Evolutionary conservation across 2,113 vertebrate species (phyloP).

Genomic region (Blennius ocellaris): DNA sequence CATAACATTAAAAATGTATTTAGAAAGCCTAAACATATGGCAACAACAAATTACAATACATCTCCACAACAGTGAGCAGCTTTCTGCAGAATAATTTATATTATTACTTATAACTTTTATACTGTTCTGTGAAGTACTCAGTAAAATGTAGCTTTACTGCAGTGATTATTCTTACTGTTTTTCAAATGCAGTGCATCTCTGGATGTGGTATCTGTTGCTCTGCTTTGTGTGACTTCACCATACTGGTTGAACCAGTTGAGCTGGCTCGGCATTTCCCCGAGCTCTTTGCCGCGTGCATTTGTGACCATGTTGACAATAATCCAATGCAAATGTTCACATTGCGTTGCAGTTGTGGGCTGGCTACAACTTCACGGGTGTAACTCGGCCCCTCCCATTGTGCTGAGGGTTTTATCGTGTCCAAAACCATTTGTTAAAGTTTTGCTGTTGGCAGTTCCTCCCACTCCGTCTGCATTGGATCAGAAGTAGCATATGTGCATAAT

Average conservation of each 20-base stretch:
- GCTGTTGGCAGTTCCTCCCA: neutral
- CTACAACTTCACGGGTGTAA: conserved; percentile 52
- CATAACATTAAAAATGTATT: too few relatives aligned
- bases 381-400: conserved; percentile 38
- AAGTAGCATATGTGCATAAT: neutral
- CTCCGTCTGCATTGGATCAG: neutral
- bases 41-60: too few relatives aligned
- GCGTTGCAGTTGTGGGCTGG: neutral
- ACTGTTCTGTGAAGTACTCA: too few relatives aligned
- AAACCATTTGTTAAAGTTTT: conserved; percentile 7
- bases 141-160: neutral
- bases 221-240: neutral
- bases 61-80: neutral
- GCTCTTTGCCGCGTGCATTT: conserved; percentile 10
- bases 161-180: neutral
- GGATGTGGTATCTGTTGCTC: neutral
- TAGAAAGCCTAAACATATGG: too few relatives aligned
- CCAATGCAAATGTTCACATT: neutral
- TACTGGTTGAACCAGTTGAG: conserved; percentile 70
- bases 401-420: conserved; percentile 20
- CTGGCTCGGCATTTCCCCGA: conserved; percentile 1
- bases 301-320: neutral
- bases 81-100: neutral
- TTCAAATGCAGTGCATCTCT: conserved; percentile 30
- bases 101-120: too few relatives aligned